phyloP scores from a whole-genome alignment of 2,888 invertebrate species.

The Hecatera dysodea region DNA sequence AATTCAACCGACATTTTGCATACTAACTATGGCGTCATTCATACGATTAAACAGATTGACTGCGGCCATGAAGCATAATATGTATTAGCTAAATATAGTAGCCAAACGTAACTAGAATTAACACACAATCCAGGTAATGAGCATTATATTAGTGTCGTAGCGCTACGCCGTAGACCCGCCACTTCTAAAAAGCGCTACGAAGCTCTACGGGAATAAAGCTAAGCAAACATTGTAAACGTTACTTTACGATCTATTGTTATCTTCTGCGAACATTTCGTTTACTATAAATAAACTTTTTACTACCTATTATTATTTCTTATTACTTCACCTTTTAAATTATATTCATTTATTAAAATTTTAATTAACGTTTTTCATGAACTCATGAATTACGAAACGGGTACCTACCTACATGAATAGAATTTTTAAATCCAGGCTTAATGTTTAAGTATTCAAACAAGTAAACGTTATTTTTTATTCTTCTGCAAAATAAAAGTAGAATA shows the following conservation, averaged over 20 bases:
- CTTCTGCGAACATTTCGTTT: constrained; percentile 42
- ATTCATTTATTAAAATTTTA: constrained; percentile 26
- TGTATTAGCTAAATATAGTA: constrained; percentile 9
- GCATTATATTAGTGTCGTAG: constrained; percentile 48
- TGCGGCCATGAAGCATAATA: neutral
- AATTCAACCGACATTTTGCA: constrained; percentile 22
- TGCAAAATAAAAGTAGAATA: neutral
- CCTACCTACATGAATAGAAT: constrained; percentile 12
- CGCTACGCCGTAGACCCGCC: constrained; percentile 57
- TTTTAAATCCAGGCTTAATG: constrained; percentile 1
- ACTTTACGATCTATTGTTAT: constrained; percentile 52
- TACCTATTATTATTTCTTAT: constrained; percentile 33
- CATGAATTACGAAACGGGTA: constrained; percentile 11
- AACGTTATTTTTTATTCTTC: constrained; percentile 8
- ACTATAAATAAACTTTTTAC: constrained; percentile 49
- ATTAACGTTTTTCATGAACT: constrained; percentile 20
- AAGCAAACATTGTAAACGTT: constrained; percentile 52
- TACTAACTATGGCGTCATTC: constrained; percentile 10
- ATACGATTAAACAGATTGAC: constrained; percentile 28
- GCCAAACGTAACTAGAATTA: constrained; percentile 7
- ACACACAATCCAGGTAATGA: constrained; percentile 17
- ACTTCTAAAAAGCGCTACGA: constrained; percentile 55
- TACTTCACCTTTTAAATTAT: constrained; percentile 22
- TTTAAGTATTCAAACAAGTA: constrained; percentile 14
- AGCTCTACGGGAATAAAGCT: constrained; percentile 55